Evolutionary conservation across 2,113 vertebrate genomes (phyloP).

Genomic region (Nothoprocta pentlandii): DNA sequence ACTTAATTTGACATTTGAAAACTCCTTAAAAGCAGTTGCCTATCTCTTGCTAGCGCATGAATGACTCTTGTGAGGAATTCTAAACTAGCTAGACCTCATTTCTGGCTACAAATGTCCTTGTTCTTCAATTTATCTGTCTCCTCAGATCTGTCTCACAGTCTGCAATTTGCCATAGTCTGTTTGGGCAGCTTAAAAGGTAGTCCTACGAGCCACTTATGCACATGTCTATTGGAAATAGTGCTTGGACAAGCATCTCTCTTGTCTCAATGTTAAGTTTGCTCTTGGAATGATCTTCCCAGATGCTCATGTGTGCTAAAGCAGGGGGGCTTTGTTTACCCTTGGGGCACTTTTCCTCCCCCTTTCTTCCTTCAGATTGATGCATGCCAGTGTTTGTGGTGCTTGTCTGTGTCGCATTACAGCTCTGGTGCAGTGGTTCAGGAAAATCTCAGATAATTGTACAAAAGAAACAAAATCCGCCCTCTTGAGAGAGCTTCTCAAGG

Average conservation of each 20-base stretch:
- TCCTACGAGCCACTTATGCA: background rate
- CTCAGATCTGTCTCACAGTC: background rate
- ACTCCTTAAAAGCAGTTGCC: background rate
- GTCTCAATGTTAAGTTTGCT: background rate
- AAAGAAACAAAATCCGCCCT: background rate
- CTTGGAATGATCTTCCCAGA: background rate
- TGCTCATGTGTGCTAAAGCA: background rate
- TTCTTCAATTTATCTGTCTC: background rate
- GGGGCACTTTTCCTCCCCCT: background rate
- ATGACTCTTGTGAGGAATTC: background rate
- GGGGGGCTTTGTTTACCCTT: background rate
- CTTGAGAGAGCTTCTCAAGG: background rate
- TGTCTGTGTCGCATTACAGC: fast-evolving
- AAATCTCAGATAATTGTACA: background rate
- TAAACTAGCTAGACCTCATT: background rate
- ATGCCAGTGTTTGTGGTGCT: background rate
- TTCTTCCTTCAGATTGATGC: background rate
- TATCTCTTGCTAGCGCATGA: fast-evolving
- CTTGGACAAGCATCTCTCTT: background rate
- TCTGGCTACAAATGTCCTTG: background rate
- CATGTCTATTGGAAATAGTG: background rate
- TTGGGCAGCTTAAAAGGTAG: conserved; percentile 14
- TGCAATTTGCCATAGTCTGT: background rate
- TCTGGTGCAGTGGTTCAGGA: background rate
- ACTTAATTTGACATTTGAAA: background rate